phyloP scores from a whole-genome alignment of 2,888 invertebrate genomes.

The Eupeodes luniger region DNA sequence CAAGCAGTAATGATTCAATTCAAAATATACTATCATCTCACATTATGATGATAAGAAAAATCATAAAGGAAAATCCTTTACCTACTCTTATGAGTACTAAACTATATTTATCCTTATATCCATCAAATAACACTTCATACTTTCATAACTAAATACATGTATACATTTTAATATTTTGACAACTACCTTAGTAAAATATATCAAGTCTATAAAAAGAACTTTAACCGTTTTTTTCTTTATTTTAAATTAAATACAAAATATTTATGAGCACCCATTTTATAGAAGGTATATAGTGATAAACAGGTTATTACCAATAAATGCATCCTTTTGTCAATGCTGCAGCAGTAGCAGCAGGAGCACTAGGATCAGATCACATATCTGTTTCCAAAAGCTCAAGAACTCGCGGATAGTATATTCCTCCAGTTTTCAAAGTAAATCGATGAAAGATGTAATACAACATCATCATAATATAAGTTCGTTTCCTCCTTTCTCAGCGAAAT shows the following conservation, averaged over 20 bases:
- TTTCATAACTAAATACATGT: too few species aligned
- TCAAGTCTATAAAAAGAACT: constrained; percentile 2
- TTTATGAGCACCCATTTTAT: constrained; percentile 46
- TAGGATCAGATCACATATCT: constrained; percentile 37
- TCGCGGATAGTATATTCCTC: constrained; percentile 14
- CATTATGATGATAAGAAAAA: constrained; percentile 2
- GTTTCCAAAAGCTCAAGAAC: not conserved
- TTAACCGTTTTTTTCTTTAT: not conserved
- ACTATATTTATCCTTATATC: not conserved
- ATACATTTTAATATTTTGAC: constrained; percentile 54
- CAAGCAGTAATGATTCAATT: constrained; percentile 20
- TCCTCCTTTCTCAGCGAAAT: constrained; percentile 12
- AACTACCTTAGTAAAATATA: constrained; percentile 28
- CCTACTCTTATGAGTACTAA: not conserved
- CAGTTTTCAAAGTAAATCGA: constrained; percentile 39
- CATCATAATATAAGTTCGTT: constrained; percentile 41
- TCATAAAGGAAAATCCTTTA: not conserved
- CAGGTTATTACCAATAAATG: constrained; percentile 73
- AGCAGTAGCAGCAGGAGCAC: constrained; percentile 40
- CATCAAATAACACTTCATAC: not conserved
- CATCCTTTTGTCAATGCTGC: constrained; percentile 48
- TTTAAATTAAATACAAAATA: constrained; percentile 57
- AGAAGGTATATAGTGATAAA: constrained; percentile 43
- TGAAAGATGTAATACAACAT: constrained; percentile 53
- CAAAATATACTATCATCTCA: not conserved